Base-by-base conservation (phyloP, 2,113 vertebrate genomes). In the Oncorhynchus tshawytscha region DNA sequence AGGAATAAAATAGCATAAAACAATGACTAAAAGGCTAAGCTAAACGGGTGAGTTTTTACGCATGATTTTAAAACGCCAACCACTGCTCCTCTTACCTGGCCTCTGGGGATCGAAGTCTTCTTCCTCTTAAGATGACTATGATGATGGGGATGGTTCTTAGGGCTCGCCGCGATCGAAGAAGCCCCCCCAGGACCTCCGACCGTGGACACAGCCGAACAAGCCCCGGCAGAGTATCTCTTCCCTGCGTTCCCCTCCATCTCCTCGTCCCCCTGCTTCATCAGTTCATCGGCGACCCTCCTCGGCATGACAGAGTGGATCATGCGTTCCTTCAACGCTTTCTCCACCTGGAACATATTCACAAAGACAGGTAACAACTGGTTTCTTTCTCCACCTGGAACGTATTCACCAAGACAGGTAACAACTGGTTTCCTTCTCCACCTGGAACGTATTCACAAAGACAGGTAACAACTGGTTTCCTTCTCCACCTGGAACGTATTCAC, bases 291-390 rank as follows among this genome's bases (percentile, higher is more conserved):
- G 29, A 99, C 97, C 78, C 95, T 92, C 83, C 94, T 93, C 1
- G 98, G 98, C 98, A 99, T 99, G 81, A 99, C 98, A 0, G 97
- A 99, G 86, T 99, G 98, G 91, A 99, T 99, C 97, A 99, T 99
- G 22, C 97, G 94, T 84, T 99, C 98, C 90, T 99, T 99, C 79
- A 99, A 93, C 70, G 96, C 97, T 91, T 99, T 99, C 88, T 99
- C 98, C 79, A 99, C 97, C 51, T 54, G 51, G 18, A 54, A 54
- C 16, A 1, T 18, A 5, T 54, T 3, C 51, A 54, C 51, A 54
- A 18, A 54, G 51, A 54, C 12, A 18, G 15, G 1, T 1, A 54
- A 54, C 12, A 18, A 54, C 3, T 13, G 3, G 3, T 54, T 54
- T 54, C 16, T 1, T 5, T 54, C 16, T 18, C 12, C 15, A 15